These are phyloP conservation scores for Mystacornis crossleyi DNA, from an alignment of 2,113 vertebrate genomes.

Conservation along the genomic window DNA sequence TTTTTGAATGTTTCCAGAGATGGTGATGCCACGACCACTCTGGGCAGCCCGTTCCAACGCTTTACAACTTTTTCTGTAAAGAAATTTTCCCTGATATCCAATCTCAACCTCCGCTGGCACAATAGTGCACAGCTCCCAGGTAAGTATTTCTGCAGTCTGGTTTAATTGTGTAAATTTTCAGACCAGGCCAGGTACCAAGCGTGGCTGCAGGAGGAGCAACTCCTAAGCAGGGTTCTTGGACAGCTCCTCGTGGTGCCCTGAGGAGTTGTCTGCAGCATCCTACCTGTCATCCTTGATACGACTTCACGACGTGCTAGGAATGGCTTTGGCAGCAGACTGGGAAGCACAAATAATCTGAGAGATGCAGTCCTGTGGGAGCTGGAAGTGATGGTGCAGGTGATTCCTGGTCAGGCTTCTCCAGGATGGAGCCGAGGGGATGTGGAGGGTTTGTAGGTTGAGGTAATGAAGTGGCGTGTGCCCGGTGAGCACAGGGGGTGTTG, in stretches of 20 bases:
- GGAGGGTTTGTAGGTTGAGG: neutral
- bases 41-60: neutral
- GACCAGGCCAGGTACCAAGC: neutral
- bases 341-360: neutral
- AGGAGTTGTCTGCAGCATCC: neutral
- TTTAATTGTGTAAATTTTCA: neutral
- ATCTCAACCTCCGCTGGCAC: neutral
- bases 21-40: neutral
- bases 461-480: rapidly evolving
- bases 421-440: neutral
- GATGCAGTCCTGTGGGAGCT: neutral
- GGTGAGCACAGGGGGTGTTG: neutral
- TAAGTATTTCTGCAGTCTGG: neutral
- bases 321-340: neutral
- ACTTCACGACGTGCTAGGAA: neutral
- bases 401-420: neutral
- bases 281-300: rapidly evolving
- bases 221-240: neutral
- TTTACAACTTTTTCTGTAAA: neutral
- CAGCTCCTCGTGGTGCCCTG: neutral
- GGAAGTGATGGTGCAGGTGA: neutral
- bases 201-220: neutral
- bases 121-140: neutral
- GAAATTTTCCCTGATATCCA: neutral
- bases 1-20: neutral